Percentiles rank a stretch among this genome's conserved stretches.
phyloP scores from a whole-genome alignment of 2,797 vertebrate species.

The Chiloscyllium punctatum region DNA sequence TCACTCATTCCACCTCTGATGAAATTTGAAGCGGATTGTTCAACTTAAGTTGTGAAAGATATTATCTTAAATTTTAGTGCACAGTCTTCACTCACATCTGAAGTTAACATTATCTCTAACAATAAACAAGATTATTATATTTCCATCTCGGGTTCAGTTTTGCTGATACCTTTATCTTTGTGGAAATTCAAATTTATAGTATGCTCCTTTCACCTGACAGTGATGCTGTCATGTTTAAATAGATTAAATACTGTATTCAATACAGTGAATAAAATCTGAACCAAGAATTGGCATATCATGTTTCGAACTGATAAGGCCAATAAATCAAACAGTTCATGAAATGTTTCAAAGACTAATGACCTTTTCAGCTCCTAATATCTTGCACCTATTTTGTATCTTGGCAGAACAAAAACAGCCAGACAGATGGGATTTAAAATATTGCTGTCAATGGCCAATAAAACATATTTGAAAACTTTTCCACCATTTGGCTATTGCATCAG shows the following conservation, averaged over 20 bases:
- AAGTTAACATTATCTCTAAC: not conserved
- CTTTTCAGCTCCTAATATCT: not conserved
- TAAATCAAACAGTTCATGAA: not conserved
- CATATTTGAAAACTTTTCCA: not conserved
- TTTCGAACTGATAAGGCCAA: not conserved
- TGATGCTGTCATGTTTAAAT: not conserved
- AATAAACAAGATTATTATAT: not conserved
- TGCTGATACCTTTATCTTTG: no score
- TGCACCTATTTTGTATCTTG: not conserved
- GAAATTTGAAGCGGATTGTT: no score
- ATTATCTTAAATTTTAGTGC: not conserved
- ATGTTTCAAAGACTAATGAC: not conserved
- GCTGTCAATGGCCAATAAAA: not conserved
- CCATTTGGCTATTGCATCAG: not conserved
- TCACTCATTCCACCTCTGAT: no score
- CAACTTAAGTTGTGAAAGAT: not conserved
- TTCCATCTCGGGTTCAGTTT: not conserved
- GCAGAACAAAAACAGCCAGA: not conserved
- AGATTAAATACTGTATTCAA: not conserved
- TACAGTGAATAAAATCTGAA: not conserved
- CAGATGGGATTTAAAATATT: not conserved
- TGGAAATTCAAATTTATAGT: not conserved
- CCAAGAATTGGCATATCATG: not conserved
- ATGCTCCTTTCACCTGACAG: not conserved
- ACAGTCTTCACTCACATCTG: not conserved